Conservation (phyloP, 1,140 invertebrate genomes). For the Saccostrea glomerata region DNA sequence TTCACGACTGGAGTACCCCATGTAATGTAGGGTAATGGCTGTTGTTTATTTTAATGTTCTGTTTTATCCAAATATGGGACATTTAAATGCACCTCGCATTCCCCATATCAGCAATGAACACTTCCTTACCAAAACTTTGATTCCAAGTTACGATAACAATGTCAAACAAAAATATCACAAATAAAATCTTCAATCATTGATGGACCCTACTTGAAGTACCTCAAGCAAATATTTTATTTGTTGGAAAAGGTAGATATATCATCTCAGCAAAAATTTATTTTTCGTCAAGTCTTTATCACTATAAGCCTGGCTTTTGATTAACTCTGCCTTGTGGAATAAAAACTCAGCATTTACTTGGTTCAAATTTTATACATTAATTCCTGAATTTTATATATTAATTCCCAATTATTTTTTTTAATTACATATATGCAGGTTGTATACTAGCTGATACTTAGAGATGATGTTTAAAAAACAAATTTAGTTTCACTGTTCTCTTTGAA, state of each 20-base stretch:
- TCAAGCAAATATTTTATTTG: background rate
- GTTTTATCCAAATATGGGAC: background rate
- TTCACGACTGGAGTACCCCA: background rate
- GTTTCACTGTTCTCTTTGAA: background rate
- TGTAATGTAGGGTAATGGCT: background rate
- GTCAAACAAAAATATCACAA: background rate
- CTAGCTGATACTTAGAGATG: background rate
- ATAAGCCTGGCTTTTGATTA: too few relatives aligned
- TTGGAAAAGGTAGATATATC: background rate
- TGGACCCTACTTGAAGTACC: background rate
- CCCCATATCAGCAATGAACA: background rate
- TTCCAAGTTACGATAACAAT: background rate
- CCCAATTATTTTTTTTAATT: background rate
- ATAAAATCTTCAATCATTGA: background rate
- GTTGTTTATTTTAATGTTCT: background rate
- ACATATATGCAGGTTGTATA: background rate
- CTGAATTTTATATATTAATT: background rate
- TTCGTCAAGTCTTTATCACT: too few relatives aligned
- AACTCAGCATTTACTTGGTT: background rate
- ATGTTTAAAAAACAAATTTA: background rate
- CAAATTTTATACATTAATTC: background rate
- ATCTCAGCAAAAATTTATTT: too few relatives aligned
- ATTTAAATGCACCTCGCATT: background rate
- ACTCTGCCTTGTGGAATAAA: too few relatives aligned
- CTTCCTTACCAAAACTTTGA: background rate